Evolutionary conservation across 2,888 invertebrate genomes (phyloP).

Genomic region (Spilarctia lutea): DNA sequence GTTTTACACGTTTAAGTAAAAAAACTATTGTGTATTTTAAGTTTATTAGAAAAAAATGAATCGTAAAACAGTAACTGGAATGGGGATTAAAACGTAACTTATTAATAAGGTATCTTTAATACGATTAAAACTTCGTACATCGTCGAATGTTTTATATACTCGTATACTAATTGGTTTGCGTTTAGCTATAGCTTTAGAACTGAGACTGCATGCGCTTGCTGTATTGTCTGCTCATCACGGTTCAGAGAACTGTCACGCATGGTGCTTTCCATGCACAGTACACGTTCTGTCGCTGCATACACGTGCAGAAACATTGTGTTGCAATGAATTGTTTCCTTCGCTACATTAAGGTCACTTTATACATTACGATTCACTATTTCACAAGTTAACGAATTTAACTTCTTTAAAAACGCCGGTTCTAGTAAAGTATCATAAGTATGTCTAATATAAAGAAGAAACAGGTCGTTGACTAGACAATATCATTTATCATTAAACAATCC

Average conservation of each 20-base stretch:
- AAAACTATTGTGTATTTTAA: neutral
- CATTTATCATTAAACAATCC: conserved; percentile 33
- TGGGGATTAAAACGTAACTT: neutral
- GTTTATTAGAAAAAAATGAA: neutral
- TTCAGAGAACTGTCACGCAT: conserved; percentile 79
- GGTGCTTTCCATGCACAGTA: conserved; percentile 68
- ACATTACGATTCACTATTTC: conserved; percentile 17
- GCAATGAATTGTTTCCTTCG: conserved; percentile 38
- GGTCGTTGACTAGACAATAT: conserved; percentile 39
- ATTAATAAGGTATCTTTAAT: conserved; percentile 26
- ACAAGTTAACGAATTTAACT: conserved; percentile 3
- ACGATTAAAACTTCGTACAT: conserved; percentile 28
- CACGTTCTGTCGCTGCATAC: conserved; percentile 36
- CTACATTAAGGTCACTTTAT: conserved; percentile 36
- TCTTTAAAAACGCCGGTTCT: conserved; percentile 1
- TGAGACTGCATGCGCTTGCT: conserved; percentile 49
- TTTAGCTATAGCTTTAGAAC: conserved; percentile 35
- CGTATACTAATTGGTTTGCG: conserved; percentile 26
- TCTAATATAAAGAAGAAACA: conserved; percentile 35
- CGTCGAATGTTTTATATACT: conserved; percentile 31
- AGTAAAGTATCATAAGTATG: conserved; percentile 1
- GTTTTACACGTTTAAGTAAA: neutral
- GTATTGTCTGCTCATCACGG: conserved; percentile 67
- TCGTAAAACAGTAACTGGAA: neutral
- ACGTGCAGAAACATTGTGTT: conserved; percentile 39